Evolutionary conservation across 2,797 vertebrate species (phyloP).

Genomic region (Dendrocincla fuliginosa): DNA sequence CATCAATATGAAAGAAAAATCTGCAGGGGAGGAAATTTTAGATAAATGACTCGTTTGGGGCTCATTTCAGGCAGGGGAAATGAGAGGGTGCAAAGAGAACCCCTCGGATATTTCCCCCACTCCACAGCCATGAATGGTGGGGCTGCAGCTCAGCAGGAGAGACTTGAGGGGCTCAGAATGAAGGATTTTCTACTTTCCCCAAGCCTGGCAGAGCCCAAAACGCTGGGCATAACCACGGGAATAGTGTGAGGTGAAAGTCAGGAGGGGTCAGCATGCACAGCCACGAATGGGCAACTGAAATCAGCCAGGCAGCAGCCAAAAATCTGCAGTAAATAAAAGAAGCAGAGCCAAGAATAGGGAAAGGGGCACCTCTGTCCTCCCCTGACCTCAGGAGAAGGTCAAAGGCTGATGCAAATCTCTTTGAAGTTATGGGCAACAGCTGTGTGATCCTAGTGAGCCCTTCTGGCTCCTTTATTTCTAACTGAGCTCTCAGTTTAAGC

Average conservation of each 20-base stretch:
- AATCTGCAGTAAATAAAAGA: not conserved
- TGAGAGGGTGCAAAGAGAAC: not conserved
- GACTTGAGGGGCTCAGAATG: not conserved
- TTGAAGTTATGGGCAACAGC: not conserved
- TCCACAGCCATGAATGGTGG: not conserved
- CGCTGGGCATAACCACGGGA: accelerated
- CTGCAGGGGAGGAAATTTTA: not conserved
- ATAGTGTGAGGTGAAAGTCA: not conserved
- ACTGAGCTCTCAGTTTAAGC: not conserved
- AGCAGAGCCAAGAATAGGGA: not conserved
- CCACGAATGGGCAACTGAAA: not conserved
- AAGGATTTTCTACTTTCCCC: not conserved
- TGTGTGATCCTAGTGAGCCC: not conserved
- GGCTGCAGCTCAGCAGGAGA: not conserved
- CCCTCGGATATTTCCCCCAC: accelerated
- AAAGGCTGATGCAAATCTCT: not conserved
- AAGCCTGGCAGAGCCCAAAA: not conserved
- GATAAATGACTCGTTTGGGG: not conserved
- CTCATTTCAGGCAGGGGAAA: not conserved
- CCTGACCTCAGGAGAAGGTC: not conserved
- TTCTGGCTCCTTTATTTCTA: not conserved
- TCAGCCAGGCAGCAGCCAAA: not conserved
- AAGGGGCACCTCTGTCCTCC: not conserved
- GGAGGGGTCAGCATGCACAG: not conserved
- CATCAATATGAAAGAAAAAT: not conserved